A percentile compares a stretch with the other conserved stretches of the same genome.
These are phyloP conservation scores for Pangasius macronema DNA, from an alignment of 2,797 vertebrate genomes.

Conservation along the genomic window DNA sequence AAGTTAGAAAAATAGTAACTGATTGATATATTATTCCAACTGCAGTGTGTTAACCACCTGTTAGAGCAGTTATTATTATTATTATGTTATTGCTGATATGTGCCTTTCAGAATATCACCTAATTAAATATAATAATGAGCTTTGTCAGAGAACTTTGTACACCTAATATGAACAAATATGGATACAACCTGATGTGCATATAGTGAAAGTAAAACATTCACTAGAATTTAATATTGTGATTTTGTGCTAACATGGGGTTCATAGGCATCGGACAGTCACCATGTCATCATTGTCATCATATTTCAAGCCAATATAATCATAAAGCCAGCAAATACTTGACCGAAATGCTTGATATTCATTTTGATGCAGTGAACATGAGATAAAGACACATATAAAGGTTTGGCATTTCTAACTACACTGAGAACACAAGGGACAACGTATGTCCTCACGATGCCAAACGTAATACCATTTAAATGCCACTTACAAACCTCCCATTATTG, in stretches of 20 bases:
- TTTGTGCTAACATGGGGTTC: not conserved
- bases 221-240: not conserved
- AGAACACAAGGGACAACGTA: not conserved
- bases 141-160: not conserved
- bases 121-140: not conserved
- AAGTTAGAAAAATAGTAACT: not conserved
- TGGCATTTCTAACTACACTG: not conserved
- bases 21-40: slow-evolving; percentile 18
- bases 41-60: slow-evolving; percentile 6
- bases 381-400: not conserved
- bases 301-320: not conserved
- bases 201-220: not conserved
- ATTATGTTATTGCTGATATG: not conserved
- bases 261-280: not conserved
- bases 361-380: not conserved
- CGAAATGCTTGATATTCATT: not conserved
- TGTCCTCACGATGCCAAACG: slow-evolving; percentile 11
- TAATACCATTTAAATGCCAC: slow-evolving; percentile 7
- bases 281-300: not conserved
- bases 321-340: not conserved
- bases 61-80: not conserved
- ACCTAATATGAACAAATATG: not conserved
- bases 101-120: not conserved
- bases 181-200: not conserved
- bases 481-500: slow-evolving; percentile 27